phyloP scores from a whole-genome alignment of 2,888 invertebrate species.

The Platynereis dumerilii region DNA sequence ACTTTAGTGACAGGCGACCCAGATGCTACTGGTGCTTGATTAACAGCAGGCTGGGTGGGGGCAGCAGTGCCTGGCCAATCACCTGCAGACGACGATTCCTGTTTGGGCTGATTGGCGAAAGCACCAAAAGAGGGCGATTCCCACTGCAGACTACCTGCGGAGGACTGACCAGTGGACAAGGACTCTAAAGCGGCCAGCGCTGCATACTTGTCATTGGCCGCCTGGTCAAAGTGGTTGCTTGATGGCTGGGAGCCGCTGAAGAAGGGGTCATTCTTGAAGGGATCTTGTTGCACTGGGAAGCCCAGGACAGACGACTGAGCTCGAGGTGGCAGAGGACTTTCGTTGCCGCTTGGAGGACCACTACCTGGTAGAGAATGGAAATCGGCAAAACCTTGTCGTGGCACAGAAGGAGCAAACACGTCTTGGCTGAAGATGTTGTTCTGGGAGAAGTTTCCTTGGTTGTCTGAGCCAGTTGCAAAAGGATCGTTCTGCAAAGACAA shows the following conservation, averaged over 20 bases:
- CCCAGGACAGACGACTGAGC: constrained; percentile 1
- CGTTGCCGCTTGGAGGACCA: neutral
- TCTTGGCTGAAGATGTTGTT: too few relatives aligned
- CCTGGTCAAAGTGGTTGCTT: too few relatives aligned
- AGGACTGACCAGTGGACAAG: neutral
- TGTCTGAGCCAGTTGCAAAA: too few relatives aligned
- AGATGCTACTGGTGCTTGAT: neutral
- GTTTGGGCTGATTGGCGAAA: neutral
- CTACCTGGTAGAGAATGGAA: too few relatives aligned
- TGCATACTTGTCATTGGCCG: constrained; percentile 3
- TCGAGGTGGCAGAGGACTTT: constrained; percentile 1
- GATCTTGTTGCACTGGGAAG: constrained; percentile 21
- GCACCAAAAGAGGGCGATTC: neutral
- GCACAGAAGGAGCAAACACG: too few relatives aligned
- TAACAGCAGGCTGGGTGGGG: neutral
- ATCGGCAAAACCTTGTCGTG: too few relatives aligned
- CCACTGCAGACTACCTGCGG: neutral
- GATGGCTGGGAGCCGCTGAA: constrained; percentile 7
- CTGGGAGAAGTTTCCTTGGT: too few relatives aligned
- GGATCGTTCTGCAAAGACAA: too few relatives aligned
- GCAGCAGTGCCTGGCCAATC: neutral
- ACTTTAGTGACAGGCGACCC: neutral
- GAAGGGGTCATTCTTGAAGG: constrained; percentile 22
- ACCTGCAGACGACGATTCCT: neutral
- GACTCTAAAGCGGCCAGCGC: neutral